Percentiles rank a stretch among this genome's conserved stretches.
Conservation (phyloP, 2,888 invertebrate species). For the Cabera pusaria region DNA sequence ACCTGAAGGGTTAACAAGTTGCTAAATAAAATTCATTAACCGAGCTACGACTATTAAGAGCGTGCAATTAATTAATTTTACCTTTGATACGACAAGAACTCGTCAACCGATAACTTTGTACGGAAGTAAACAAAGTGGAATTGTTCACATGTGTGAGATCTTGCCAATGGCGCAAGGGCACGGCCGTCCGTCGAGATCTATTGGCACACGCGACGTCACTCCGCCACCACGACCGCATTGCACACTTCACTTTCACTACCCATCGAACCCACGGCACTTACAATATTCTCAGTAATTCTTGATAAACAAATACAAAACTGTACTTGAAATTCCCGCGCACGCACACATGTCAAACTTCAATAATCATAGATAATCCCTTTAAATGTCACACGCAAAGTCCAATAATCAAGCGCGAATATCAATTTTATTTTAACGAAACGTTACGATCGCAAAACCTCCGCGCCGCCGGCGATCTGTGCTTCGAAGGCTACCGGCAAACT, state of each 20-base stretch:
- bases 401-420: conserved; percentile 39
- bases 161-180: conserved; percentile 68
- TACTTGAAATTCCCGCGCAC: conserved; percentile 64
- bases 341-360: conserved; percentile 60
- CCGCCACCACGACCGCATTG: conserved; percentile 51
- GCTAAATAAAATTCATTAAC: too few species aligned
- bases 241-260: conserved; percentile 66
- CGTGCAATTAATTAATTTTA: conserved; percentile 14
- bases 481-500: conserved; percentile 34
- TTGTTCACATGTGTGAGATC: conserved; percentile 55
- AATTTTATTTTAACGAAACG: conserved; percentile 12
- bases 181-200: conserved; percentile 36
- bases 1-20: too few species aligned
- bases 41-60: neutral
- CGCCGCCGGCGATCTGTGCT: conserved; percentile 10
- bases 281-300: conserved; percentile 36
- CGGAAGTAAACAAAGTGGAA: conserved; percentile 54
- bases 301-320: conserved; percentile 29
- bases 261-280: conserved; percentile 32
- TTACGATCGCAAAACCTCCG: conserved; percentile 7
- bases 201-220: conserved; percentile 54
- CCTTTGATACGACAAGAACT: conserved; percentile 24
- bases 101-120: conserved; percentile 30
- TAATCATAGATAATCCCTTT: too few species aligned
- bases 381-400: conserved; percentile 33